Conservation (phyloP, 2,888 invertebrate genomes). For the Epiblema foenella region DNA sequence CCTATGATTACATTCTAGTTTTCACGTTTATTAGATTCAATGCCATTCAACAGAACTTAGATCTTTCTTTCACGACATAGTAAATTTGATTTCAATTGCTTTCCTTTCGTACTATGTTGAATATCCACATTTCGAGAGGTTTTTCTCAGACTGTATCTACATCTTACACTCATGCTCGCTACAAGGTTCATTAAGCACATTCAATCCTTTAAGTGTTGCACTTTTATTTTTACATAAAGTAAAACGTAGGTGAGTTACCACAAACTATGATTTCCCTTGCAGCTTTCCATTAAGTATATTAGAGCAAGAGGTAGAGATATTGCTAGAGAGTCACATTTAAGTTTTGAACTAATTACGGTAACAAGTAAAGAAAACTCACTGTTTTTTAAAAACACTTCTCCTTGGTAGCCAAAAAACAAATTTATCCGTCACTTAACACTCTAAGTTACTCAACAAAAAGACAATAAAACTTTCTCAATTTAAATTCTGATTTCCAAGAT, state of each 20-base stretch:
- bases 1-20: not conserved
- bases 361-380: no score
- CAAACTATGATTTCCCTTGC: not conserved
- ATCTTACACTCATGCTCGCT: constrained; percentile 22
- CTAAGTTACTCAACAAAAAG: constrained; percentile 48
- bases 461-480: constrained; percentile 50
- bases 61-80: not conserved
- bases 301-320: no score
- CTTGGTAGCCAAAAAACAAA: constrained; percentile 3
- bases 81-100: constrained; percentile 14
- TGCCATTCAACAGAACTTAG: not conserved
- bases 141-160: constrained; percentile 24
- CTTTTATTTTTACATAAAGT: constrained; percentile 30
- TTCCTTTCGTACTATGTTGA: not conserved
- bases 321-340: no score
- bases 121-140: constrained; percentile 26
- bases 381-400: not conserved
- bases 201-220: constrained; percentile 35
- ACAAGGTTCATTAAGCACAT: constrained; percentile 40
- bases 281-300: no score
- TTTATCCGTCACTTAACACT: constrained; percentile 47
- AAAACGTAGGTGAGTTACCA: not conserved
- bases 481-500: constrained; percentile 48
- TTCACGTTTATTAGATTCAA: not conserved
- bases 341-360: no score